A percentile compares a stretch with the other conserved stretches of the same genome.
These are phyloP conservation scores for Rhodeus uyekii DNA, from an alignment of 2,797 vertebrate genomes.

Conservation along the genomic window DNA sequence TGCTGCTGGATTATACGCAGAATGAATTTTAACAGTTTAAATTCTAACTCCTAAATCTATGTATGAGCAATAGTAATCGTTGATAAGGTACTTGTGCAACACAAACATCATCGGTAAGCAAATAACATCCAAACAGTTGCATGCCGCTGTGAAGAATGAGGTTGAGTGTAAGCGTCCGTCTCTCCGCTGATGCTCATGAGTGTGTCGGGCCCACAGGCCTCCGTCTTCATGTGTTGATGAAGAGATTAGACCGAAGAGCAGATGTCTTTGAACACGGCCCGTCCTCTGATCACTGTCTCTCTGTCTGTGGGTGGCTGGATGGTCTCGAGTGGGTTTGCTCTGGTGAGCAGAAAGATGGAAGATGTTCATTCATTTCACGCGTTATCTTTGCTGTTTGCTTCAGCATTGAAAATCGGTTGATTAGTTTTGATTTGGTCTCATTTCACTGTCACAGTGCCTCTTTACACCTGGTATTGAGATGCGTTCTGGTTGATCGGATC, in stretches of 20 bases:
- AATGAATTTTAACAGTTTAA: not conserved
- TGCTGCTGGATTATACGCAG: not conserved
- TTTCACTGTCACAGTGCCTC: not conserved
- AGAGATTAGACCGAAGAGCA: not conserved
- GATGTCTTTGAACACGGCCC: constrained; percentile 9
- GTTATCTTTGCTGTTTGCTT: not conserved
- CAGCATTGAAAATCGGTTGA: not conserved
- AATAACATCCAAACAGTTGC: not conserved
- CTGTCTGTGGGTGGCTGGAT: constrained; percentile 11
- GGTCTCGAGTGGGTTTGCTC: not conserved
- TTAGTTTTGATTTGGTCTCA: not conserved
- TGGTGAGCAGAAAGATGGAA: constrained; percentile 31
- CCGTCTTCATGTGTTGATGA: not conserved
- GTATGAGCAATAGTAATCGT: not conserved
- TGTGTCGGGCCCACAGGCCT: not conserved
- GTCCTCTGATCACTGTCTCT: constrained; percentile 11
- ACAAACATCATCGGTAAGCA: not conserved
- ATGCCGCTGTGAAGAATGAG: not conserved
- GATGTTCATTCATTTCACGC: constrained; percentile 47
- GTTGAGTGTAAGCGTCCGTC: not conserved
- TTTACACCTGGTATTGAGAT: not conserved
- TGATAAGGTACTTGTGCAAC: not conserved
- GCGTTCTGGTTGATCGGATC: not conserved
- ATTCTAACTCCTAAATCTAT: too few species aligned
- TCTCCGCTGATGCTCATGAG: not conserved